Evolutionary conservation across 2,113 vertebrate species (phyloP).

Genomic region (Scomber scombrus): DNA sequence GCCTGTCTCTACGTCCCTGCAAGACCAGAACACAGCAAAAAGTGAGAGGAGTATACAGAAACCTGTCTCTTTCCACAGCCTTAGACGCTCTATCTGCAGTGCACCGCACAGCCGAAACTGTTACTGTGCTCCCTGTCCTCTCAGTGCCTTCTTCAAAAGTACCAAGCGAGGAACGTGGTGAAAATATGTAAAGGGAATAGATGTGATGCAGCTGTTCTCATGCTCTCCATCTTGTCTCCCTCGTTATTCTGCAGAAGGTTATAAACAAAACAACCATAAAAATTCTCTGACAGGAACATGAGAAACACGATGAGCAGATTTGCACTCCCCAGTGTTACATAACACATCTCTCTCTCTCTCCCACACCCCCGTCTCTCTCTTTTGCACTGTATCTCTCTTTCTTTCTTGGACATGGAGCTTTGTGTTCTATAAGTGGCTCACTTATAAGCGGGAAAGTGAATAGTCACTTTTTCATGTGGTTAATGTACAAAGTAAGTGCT

Average conservation of each 20-base stretch:
- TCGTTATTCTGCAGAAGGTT: conserved; percentile 61
- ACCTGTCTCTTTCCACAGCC: conserved; percentile 31
- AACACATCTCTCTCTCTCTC: conserved; percentile 59
- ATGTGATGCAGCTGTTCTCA: conserved; percentile 65
- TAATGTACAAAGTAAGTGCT: conserved; percentile 49
- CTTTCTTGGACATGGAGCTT: conserved; percentile 67
- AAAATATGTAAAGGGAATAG: conserved; percentile 39
- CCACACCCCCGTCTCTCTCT: conserved; percentile 24
- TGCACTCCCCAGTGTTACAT: conserved; percentile 75
- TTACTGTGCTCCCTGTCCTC: conserved; percentile 56
- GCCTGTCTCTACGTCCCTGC: conserved; percentile 60
- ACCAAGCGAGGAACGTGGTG: conserved; percentile 12
- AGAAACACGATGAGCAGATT: conserved; percentile 82
- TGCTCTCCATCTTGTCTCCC: conserved; percentile 59
- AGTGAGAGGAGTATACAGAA: conserved; percentile 44
- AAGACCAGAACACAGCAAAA: conserved; percentile 59
- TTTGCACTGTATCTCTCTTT: conserved; percentile 57
- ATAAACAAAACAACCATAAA: conserved; percentile 75
- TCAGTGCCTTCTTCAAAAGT: conserved; percentile 51
- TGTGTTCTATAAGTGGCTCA: conserved; percentile 67
- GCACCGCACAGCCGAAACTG: conserved; percentile 39
- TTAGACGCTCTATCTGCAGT: conserved; percentile 56
- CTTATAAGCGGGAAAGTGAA: conserved; percentile 55
- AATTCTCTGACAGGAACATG: conserved; percentile 77
- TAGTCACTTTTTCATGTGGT: conserved; percentile 45